These are phyloP conservation scores for Ophiodon elongatus DNA, from an alignment of 2,113 vertebrate genomes.

Conservation along the genomic window DNA sequence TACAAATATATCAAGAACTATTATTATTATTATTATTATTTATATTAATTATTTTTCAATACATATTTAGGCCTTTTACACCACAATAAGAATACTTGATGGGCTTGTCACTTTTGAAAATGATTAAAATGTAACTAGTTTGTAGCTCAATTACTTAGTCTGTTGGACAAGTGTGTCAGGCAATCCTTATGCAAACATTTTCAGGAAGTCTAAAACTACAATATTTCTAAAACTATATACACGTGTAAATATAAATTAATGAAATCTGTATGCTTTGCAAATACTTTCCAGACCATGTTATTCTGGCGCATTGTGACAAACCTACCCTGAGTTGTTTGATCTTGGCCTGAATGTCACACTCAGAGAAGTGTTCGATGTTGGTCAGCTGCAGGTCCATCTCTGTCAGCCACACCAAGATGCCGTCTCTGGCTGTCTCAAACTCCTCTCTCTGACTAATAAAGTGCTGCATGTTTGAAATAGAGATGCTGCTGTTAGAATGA, in stretches of 20 bases:
- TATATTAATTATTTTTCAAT: no score
- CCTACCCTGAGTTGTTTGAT: slow-evolving; percentile 96
- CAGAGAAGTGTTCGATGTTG: slow-evolving; percentile 98
- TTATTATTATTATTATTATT: no score
- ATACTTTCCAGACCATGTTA: not conserved
- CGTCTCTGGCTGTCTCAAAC: slow-evolving; percentile 95
- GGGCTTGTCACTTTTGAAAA: not conserved
- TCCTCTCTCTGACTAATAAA: slow-evolving; percentile 97
- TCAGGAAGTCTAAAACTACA: not conserved
- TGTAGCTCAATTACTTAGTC: not conserved
- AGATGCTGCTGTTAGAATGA: slow-evolving; percentile 18
- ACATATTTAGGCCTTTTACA: no score
- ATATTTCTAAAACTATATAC: not conserved
- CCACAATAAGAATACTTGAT: no score
- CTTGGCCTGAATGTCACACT: slow-evolving; percentile 97
- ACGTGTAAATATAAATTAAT: not conserved
- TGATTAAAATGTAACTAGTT: no score
- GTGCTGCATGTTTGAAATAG: slow-evolving; percentile 83
- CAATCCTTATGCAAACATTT: not conserved
- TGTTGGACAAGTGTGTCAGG: not conserved
- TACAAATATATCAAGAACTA: no score
- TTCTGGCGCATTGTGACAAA: not conserved
- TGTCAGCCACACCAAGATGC: slow-evolving; percentile 95
- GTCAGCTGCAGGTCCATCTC: slow-evolving; percentile 99
- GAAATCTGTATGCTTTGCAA: not conserved